Base-by-base conservation (phyloP, 2,797 vertebrate species). In the Pangasius sanitwongsei region DNA sequence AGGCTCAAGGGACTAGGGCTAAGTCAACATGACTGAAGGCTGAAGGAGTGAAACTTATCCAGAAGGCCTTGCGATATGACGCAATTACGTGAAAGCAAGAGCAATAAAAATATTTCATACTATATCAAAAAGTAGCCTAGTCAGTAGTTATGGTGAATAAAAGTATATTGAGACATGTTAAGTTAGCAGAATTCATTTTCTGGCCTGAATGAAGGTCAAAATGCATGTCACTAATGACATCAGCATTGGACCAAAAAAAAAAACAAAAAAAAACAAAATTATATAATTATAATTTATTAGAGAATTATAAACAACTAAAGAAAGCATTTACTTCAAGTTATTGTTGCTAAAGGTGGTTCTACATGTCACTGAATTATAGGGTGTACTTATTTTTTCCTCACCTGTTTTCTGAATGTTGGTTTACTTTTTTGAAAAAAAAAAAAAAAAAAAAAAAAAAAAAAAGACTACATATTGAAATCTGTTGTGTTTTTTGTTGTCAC, bases 1-100 rank as follows among this genome's bases (percentile, higher is more conserved):
- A 96, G 95, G 95, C 94, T 92, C 90, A 41, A 92, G 89, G 86
- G 11, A 89, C 74, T 85, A 88, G 86, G 11, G 88, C 74, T 85
- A 88, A 90, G 89, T 88, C 57, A 65, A 90, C 89, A 84, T 83
- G 89, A 63, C n/a, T 44, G 81, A 83, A 89, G 77, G 57, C 28
- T 53, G 72, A 90, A 88, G 74, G 59, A 63, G 57, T 61, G 37
- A 23, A 61, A 82, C 57, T 41, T 82, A 82, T 20, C 78, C 78
- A 82, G 31, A 82, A 82, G 31, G 18, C 20, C 89, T 13, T 75
- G 84, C 83, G 70, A 57, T 88, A 67, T 82, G 80, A 41, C 34
- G 57, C 57, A 82, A 61, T 61, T 28, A 41, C 23, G 23, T 82
- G 80, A 28, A 82, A 61, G 31, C 57, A 37, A 34, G 11, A 25